Evolutionary conservation across 2,888 invertebrate genomes (phyloP).

Genomic region (Calliphora vomitoria): DNA sequence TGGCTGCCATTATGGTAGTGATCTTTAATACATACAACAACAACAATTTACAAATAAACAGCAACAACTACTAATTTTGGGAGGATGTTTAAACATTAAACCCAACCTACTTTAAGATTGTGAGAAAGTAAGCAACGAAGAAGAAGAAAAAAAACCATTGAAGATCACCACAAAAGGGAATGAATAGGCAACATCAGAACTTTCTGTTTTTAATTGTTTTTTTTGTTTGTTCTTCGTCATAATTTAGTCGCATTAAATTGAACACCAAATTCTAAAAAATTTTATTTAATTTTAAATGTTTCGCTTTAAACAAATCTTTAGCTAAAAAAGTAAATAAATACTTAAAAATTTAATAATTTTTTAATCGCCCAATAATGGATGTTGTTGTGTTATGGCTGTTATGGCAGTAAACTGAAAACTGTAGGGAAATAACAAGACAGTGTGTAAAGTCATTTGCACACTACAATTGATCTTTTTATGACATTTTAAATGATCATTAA

Average conservation of each 20-base stretch:
- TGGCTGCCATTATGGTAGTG: constrained; percentile 77
- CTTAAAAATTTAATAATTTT: constrained; percentile 47
- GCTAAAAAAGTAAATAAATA: constrained; percentile 25
- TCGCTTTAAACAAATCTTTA: neutral
- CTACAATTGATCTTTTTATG: constrained; percentile 71
- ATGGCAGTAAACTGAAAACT: constrained; percentile 28
- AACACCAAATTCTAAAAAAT: neutral
- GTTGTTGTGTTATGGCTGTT: no score
- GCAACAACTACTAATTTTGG: constrained; percentile 33
- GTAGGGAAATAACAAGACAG: neutral
- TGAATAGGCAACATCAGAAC: constrained; percentile 8
- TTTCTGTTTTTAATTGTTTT: no score
- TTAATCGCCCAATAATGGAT: constrained; percentile 41
- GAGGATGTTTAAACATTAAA: constrained; percentile 56
- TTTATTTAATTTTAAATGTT: constrained; percentile 6
- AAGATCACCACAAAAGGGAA: constrained; percentile 2
- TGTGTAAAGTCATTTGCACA: constrained; percentile 54
- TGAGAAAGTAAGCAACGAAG: constrained; percentile 17
- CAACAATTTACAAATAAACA: constrained; percentile 2
- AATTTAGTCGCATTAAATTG: neutral
- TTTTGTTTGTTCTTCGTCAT: neutral
- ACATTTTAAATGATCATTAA: constrained; percentile 74
- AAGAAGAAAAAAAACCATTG: constrained; percentile 14
- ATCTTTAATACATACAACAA: constrained; percentile 35
- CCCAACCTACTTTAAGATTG: constrained; percentile 61